phyloP scores from a whole-genome alignment of 2,797 vertebrate genomes.

The Diplodus sargus region DNA sequence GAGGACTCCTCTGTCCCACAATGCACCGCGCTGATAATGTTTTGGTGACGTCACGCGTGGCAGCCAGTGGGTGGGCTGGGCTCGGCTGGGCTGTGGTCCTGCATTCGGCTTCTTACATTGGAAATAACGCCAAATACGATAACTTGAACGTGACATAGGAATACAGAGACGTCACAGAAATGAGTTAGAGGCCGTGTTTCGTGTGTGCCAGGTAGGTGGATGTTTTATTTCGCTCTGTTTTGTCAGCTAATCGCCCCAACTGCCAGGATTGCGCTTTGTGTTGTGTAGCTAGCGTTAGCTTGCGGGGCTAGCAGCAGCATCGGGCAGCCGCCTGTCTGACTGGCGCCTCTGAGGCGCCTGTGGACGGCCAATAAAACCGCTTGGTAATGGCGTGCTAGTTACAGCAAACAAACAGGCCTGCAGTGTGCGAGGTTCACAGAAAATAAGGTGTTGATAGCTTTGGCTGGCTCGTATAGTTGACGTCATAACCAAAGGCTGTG shows the following conservation, averaged over 20 bases:
- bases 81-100: slow-evolving; percentile 66
- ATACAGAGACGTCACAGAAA: slow-evolving; percentile 19
- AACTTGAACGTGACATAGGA: neutral
- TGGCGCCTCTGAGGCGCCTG: slow-evolving; percentile 74
- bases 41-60: slow-evolving; percentile 78
- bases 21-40: slow-evolving; percentile 77
- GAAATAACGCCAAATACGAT: neutral
- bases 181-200: slow-evolving; percentile 63
- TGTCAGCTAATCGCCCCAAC: neutral
- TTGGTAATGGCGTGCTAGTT: slow-evolving; percentile 52
- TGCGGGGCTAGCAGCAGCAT: slow-evolving; percentile 55
- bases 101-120: neutral
- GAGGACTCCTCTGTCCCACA: slow-evolving; percentile 78
- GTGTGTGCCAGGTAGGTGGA: slow-evolving; percentile 70
- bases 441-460: neutral
- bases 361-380: slow-evolving; percentile 50
- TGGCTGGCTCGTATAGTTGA: neutral
- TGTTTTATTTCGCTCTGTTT: neutral
- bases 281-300: slow-evolving; percentile 55
- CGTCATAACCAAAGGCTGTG: neutral
- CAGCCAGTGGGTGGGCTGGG: slow-evolving; percentile 68
- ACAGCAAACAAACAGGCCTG: slow-evolving; percentile 23
- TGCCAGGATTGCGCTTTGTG: slow-evolving; percentile 56
- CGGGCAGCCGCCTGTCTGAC: slow-evolving; percentile 57
- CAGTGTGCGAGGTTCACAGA: neutral